Evolutionary conservation across 2,113 vertebrate species (phyloP), one percentile per base, ranked within the genome.

Genomic region (Phylloscopus trochilus): DNA sequence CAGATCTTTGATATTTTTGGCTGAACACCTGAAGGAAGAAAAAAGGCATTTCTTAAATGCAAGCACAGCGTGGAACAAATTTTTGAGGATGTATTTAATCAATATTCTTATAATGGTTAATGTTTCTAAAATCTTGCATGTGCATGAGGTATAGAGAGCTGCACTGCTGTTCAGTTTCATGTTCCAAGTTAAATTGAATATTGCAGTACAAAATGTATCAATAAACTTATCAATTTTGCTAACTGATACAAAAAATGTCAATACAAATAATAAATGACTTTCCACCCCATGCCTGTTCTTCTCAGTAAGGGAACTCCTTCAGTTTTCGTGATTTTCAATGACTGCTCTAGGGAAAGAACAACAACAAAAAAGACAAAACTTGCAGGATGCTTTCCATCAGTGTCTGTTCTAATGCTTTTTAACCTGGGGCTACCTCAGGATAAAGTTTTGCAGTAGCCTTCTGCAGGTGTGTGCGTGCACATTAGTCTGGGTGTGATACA

Each of bases 381-480:
- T 56, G 6, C 49, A 24, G 70, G 53, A 41, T 52, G 44, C 5
- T 87, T 87, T 90, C 72, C 41, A 35, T 70, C 56, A 70, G 9
- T 18, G n/a, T 24, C 31, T 63, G 15, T 21, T 68, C 30, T 46
- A 6, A 24, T 28, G 11, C 5, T 67, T 58, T 75, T 37, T 30
- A 68, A 12, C 69, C 58, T 31, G 26, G 3, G 18, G 14, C 0
- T 0, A 35, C 10, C 37, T 72, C 35, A 68, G 59, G 51, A 33
- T 1, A 1, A 68, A 52, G 17, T 13, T 78, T 64, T 58, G 55
- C 4, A 59, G 52, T 18, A 43, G 52, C 24, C 21, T 72, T 55
- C 62, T 79, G 44, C 2, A 11, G 30, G 35, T 49, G 27, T 0
- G 0, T 43, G 82, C 7, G 1, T 3, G 10, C 13, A 75, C 3